phyloP scores from a whole-genome alignment of 2,888 invertebrate species.

The Micoletzkya japonica region DNA sequence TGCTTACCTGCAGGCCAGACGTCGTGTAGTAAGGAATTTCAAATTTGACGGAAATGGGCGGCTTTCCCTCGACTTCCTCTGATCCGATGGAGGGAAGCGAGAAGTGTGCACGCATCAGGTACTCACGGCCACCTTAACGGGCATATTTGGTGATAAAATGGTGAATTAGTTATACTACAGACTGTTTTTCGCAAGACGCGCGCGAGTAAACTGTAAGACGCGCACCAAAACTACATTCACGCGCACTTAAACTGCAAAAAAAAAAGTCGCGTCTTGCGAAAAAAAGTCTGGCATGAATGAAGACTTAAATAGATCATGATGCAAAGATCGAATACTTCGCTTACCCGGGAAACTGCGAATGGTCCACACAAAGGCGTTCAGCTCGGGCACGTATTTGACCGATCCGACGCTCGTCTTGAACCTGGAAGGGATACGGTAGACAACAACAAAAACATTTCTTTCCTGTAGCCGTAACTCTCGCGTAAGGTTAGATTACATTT shows the following conservation, averaged over 20 bases:
- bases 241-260: too few relatives aligned
- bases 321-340: too few relatives aligned
- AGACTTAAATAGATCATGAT: too few relatives aligned
- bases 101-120: constrained; percentile 96
- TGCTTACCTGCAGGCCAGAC: constrained; percentile 87
- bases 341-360: constrained; percentile 61
- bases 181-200: too few relatives aligned
- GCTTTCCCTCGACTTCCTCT: constrained; percentile 91
- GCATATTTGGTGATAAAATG: neutral
- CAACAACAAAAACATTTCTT: too few relatives aligned
- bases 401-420: constrained; percentile 75
- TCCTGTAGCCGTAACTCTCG: too few relatives aligned
- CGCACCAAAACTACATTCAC: too few relatives aligned
- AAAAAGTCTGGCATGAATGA: too few relatives aligned
- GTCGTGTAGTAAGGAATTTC: constrained; percentile 99
- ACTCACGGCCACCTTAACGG: constrained; percentile 82
- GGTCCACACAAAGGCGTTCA: constrained; percentile 89
- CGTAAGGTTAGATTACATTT: constrained; percentile 4
- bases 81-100: constrained; percentile 91
- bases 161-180: too few relatives aligned
- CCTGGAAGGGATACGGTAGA: constrained; percentile 10
- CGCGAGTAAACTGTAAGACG: too few relatives aligned
- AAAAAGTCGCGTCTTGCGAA: too few relatives aligned
- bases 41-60: constrained; percentile 97
- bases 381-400: constrained; percentile 95